Conservation (phyloP, 2,888 invertebrate species). For the Pristionchus entomophagus region DNA sequence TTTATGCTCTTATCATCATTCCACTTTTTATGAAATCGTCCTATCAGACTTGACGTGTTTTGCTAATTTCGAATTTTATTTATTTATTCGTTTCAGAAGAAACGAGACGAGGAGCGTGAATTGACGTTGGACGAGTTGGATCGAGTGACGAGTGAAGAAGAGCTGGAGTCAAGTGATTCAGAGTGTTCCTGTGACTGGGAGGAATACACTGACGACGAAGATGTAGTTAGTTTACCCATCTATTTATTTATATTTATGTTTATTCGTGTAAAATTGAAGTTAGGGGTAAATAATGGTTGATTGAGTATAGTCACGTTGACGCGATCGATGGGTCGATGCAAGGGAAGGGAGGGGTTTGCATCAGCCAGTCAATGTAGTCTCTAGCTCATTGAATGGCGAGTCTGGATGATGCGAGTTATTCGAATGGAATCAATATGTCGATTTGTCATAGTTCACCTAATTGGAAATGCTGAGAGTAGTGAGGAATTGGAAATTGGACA, state of each 20-base stretch:
- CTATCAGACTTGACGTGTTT: not conserved
- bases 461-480: no score
- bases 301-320: not conserved
- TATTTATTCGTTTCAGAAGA: not conserved
- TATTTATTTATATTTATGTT: not conserved
- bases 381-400: not conserved
- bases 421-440: no score
- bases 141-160: conserved; percentile 1
- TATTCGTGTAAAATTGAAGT: no score
- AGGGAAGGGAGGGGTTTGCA: not conserved
- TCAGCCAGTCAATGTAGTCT: conserved; percentile 18
- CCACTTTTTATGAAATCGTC: no score
- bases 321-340: not conserved
- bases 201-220: conserved; percentile 33
- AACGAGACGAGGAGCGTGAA: not conserved
- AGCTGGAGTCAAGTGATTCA: conserved; percentile 22
- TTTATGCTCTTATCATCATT: conserved; percentile 12
- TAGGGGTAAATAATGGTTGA: no score
- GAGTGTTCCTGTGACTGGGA: conserved; percentile 35
- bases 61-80: not conserved
- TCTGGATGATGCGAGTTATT: not conserved
- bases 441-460: no score
- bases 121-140: conserved; percentile 11
- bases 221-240: not conserved
- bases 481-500: no score